phyloP scores from a whole-genome alignment of 92 coral and sea anemone genomes.

The Porites divaricata region DNA sequence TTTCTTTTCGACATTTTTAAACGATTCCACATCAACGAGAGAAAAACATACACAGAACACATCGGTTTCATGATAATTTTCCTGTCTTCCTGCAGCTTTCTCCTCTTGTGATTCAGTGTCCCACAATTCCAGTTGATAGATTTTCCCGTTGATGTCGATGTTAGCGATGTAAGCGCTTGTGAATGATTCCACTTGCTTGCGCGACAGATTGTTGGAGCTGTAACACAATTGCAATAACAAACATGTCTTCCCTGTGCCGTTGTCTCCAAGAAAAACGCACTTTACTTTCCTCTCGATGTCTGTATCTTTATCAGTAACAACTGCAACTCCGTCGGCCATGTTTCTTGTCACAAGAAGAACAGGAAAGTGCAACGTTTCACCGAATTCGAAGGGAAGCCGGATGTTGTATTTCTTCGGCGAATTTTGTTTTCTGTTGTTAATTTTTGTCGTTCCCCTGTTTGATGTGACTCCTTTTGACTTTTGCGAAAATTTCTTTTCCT shows the following conservation, averaged over 20 bases:
- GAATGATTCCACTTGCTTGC: conserved; percentile 78
- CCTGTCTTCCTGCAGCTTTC: conserved; percentile 46
- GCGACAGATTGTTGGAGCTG: conserved; percentile 81
- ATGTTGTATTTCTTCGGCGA: not conserved
- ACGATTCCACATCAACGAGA: conserved; percentile 77
- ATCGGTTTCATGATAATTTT: conserved; percentile 68
- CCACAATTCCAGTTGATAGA: conserved; percentile 83
- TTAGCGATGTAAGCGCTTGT: conserved; percentile 79
- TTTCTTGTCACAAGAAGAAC: not conserved
- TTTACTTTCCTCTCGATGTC: conserved; percentile 76
- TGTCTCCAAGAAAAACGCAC: conserved; percentile 83
- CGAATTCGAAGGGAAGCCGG: conserved; percentile 4
- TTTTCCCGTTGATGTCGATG: conserved; percentile 82
- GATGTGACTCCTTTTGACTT: not conserved
- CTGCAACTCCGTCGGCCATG: conserved; percentile 81
- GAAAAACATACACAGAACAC: conserved; percentile 85
- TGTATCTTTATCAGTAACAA: conserved; percentile 75
- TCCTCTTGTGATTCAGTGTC: conserved; percentile 71
- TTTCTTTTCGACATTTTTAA: conserved; percentile 69
- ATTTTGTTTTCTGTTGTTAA: not conserved
- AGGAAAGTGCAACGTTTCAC: not conserved
- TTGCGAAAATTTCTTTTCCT: not conserved
- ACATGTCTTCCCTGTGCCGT: conserved; percentile 81
- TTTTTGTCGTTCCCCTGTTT: not conserved
- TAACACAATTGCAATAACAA: conserved; percentile 86